Evolutionary conservation across 2,113 vertebrate genomes (phyloP).

Genomic region (Alouatta palliata): DNA sequence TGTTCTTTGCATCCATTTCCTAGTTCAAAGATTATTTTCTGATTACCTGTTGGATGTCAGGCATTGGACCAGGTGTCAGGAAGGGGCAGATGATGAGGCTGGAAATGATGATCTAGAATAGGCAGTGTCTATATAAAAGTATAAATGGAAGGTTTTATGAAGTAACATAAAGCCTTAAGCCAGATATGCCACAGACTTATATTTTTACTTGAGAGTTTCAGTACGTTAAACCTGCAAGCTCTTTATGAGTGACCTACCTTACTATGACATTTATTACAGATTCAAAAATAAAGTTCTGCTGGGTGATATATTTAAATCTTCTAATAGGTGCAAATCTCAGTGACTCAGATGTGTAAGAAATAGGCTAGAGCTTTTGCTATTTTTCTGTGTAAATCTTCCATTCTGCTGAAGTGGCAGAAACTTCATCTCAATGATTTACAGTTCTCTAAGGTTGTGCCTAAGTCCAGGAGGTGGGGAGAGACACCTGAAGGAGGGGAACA

Average conservation of each 20-base stretch:
- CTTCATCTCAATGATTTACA: background rate
- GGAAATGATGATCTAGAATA: background rate
- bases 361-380: background rate
- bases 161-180: background rate
- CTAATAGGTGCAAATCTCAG: background rate
- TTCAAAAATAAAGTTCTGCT: background rate
- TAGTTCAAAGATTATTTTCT: background rate
- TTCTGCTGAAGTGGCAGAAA: background rate
- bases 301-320: background rate
- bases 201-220: background rate
- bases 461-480: background rate
- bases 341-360: background rate
- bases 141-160: background rate
- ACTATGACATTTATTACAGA: background rate
- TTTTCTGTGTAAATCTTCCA: background rate
- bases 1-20: background rate
- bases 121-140: background rate
- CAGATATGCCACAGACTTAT: background rate
- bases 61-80: background rate
- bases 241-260: background rate
- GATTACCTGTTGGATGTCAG: background rate
- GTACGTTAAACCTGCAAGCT: background rate
- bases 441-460: background rate
- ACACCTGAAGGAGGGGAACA: background rate
- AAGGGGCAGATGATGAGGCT: background rate